Percentiles rank a stretch among this genome's conserved stretches.
Conservation (phyloP, 92 coral and sea anemone genomes). For the Zoanthus gigantus region DNA sequence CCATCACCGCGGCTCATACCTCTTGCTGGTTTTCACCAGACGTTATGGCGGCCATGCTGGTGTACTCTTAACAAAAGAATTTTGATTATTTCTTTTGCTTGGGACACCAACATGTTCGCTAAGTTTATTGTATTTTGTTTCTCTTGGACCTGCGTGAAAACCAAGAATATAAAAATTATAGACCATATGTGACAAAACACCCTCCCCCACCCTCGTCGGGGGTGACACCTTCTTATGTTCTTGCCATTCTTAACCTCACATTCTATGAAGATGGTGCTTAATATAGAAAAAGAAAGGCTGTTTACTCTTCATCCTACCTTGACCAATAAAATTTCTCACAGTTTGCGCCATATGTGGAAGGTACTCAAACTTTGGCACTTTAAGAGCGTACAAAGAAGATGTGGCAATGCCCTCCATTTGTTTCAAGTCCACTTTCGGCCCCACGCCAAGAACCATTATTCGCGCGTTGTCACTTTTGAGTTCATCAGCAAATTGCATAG, state of each 20-base stretch:
- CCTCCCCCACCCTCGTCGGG: background rate
- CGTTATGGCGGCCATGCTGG: too few species aligned
- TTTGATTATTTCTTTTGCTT: too few species aligned
- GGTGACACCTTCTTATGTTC: background rate
- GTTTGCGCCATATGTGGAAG: constrained; percentile 61
- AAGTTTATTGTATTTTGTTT: too few species aligned
- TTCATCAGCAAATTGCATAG: constrained; percentile 36
- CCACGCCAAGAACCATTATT: constrained; percentile 69
- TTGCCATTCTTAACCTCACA: background rate
- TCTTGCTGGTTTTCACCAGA: too few species aligned
- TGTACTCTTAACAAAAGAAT: too few species aligned
- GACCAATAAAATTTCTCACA: constrained; percentile 53
- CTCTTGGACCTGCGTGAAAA: too few species aligned
- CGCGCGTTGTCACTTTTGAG: constrained; percentile 49
- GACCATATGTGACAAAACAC: too few species aligned
- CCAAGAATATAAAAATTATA: too few species aligned
- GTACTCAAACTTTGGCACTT: constrained; percentile 56
- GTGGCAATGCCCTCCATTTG: constrained; percentile 69
- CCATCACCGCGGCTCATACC: too few species aligned
- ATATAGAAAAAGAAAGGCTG: background rate
- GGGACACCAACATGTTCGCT: too few species aligned
- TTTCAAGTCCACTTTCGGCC: constrained; percentile 47
- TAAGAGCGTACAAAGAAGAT: constrained; percentile 59
- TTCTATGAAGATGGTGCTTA: background rate
- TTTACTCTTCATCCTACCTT: constrained; percentile 30